Evolutionary conservation across 2,797 vertebrate genomes (phyloP), one percentile per base, ranked within the genome.

Genomic region (Synaphobranchus kaupii): DNA sequence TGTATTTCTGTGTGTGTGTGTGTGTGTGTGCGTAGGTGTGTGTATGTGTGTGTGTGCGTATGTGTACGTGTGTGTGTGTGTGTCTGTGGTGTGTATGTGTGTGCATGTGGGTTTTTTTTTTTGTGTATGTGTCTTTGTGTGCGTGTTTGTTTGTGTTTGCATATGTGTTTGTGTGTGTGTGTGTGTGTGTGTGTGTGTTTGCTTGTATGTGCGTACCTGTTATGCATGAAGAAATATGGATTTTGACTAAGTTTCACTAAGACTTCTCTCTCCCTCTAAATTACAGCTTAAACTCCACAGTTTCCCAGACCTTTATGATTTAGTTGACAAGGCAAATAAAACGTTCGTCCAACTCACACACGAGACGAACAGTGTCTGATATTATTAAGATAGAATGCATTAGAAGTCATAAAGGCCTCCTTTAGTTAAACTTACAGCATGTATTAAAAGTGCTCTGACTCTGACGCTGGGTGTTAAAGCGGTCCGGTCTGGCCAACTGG

Each of bases 341-440:
- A 83, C 2, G 82, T 34, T 56, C 52, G 7, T 56, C 54, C 13
- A 20, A 31, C 28, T n/a, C 54, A 31, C n/a, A 15, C 31, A 58
- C 15, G 47, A 28, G 54, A 54, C 1, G 48, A 54, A 3, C 13
- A 4, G 71, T 20, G 60, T 85, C 25, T 66, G 39, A 85, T 85
- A 68, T 85, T 68, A 85, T 47, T 85, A 85, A 85, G 84, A 85
- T 68, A 28, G 1, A 39, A 85, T 12, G 34, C 15, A 63, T 47
- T n/a, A 52, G 47, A 31, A 17, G 63, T 4, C 66, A 54, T 73
- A 54, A 76, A 54, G 66, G 28, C 34, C 60, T 50, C 58, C 9
- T 58, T 84, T 39, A 58, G 8, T 34, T 20, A 60, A 84, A 84
- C 10, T 66, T n/a, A 85, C 39, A 6, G 39, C 25, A 47, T 31